Evolutionary conservation across 2,797 vertebrate genomes (phyloP).

Genomic region (Chaetodon trifasciatus): DNA sequence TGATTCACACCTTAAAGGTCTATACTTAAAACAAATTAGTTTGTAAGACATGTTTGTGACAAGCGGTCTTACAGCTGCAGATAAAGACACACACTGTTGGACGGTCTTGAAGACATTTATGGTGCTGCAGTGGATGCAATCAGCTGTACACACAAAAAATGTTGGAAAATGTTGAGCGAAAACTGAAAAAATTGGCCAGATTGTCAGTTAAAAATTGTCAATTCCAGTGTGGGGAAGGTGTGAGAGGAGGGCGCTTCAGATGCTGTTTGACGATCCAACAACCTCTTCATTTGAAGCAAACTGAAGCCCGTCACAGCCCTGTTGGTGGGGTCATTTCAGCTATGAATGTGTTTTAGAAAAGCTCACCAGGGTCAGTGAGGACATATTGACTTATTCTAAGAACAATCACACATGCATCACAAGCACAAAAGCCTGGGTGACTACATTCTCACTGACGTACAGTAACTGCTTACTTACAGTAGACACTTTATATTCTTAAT

Average conservation of each 20-base stretch:
- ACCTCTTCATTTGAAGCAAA: background rate
- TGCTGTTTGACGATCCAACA: background rate
- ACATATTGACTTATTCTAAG: too few species aligned
- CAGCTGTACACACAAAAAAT: background rate
- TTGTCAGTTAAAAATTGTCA: background rate
- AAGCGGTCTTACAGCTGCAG: background rate
- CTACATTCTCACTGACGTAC: background rate
- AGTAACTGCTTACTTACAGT: slow-evolving; percentile 1
- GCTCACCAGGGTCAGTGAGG: background rate
- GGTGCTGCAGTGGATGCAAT: background rate
- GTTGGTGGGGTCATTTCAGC: background rate
- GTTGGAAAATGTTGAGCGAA: background rate
- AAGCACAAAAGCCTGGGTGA: slow-evolving; percentile 6
- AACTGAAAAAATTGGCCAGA: background rate
- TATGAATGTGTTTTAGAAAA: background rate
- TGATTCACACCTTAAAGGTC: background rate
- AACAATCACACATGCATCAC: background rate
- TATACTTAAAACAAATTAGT: background rate
- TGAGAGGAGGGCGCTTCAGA: background rate
- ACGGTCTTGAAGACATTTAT: background rate
- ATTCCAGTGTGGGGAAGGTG: background rate
- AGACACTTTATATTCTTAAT: slow-evolving; percentile 21
- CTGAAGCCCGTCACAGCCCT: background rate
- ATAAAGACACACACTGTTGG: background rate
- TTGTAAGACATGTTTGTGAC: background rate